These are phyloP conservation scores for Anagyrus pseudococci DNA, from an alignment of 2,888 invertebrate genomes.

Conservation along the genomic window DNA sequence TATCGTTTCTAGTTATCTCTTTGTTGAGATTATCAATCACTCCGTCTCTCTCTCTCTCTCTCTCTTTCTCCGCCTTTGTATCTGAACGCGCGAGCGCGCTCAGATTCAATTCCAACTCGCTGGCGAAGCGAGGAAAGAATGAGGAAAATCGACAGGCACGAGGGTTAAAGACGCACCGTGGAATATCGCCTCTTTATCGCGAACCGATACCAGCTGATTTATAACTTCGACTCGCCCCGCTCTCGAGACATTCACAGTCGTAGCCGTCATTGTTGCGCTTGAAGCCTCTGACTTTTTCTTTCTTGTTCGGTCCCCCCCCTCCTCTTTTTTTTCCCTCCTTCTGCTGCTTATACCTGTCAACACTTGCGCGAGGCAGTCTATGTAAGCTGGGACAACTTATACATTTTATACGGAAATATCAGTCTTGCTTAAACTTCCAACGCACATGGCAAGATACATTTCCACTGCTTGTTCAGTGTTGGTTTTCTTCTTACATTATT, in stretches of 20 bases:
- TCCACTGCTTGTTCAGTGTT: no score
- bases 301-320: neutral
- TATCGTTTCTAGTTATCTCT: no score
- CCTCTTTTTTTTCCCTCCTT: neutral
- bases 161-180: conserved; percentile 4
- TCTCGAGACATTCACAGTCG: conserved; percentile 18
- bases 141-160: conserved; percentile 5
- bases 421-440: no score
- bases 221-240: neutral
- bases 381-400: no score
- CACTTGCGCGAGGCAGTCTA: conserved; percentile 4
- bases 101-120: neutral
- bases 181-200: conserved; percentile 16
- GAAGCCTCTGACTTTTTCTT: conserved; percentile 5
- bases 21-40: neutral
- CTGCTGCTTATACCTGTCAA: neutral
- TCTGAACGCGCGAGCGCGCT: neutral
- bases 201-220: neutral
- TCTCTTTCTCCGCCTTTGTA: no score
- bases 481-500: no score
- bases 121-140: conserved; percentile 2
- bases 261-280: conserved; percentile 19
- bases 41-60: no score
- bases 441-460: no score
- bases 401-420: no score